phyloP scores from a whole-genome alignment of 1,140 invertebrate species.

The Rhynchophorus ferrugineus region DNA sequence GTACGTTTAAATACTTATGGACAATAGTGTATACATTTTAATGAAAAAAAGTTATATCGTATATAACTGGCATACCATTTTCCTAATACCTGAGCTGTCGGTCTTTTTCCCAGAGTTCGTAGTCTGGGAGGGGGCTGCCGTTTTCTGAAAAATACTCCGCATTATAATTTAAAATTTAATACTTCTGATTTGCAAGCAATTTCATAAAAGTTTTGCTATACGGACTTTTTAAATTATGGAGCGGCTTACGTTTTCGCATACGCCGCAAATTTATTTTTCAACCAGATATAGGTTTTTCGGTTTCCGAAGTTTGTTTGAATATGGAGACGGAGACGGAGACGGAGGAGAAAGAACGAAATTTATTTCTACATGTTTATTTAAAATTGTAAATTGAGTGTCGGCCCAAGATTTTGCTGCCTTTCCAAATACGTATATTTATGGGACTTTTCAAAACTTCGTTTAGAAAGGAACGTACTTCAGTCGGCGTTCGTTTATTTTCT shows the following conservation, averaged over 20 bases:
- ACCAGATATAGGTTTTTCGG: background rate
- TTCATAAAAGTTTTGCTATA: slow-evolving; percentile 16
- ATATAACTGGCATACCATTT: slow-evolving; percentile 7
- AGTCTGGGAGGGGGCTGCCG: no score
- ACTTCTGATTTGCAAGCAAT: slow-evolving; percentile 23
- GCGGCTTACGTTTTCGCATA: slow-evolving; percentile 9
- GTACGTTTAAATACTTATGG: no score
- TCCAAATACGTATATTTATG: no score
- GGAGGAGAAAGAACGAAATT: background rate
- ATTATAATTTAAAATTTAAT: slow-evolving; percentile 25
- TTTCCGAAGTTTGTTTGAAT: slow-evolving; percentile 4
- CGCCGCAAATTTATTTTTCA: slow-evolving; percentile 6
- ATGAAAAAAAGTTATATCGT: slow-evolving; percentile 17
- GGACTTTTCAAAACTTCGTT: no score
- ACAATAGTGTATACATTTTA: background rate
- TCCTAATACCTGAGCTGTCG: slow-evolving; percentile 19
- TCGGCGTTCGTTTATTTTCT: no score
- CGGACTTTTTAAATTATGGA: slow-evolving; percentile 13
- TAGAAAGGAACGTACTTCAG: no score
- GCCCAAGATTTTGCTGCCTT: no score
- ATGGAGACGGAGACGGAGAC: slow-evolving; percentile 4
- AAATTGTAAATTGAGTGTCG: background rate
- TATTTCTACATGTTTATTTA: slow-evolving; percentile 3
- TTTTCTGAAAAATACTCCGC: slow-evolving; percentile 20
- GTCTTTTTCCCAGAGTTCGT: slow-evolving; percentile 4